These are phyloP conservation scores for Andrena chrysosceles DNA, from an alignment of 2,888 invertebrate genomes.

Conservation along the genomic window DNA sequence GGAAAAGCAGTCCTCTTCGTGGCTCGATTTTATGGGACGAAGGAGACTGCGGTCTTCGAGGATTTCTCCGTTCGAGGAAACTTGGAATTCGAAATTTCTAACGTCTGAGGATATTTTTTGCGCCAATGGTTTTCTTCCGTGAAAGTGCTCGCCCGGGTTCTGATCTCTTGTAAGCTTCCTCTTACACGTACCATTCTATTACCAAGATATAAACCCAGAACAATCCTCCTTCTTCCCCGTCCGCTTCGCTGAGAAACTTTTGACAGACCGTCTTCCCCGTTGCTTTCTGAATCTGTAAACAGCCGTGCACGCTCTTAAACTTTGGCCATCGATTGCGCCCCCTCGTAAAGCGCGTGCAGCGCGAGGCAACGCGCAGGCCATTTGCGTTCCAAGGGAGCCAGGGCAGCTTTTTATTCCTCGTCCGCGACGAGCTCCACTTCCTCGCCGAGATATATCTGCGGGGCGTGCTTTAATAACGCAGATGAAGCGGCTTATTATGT, in stretches of 20 bases:
- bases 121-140: neutral
- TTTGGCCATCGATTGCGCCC: conserved; percentile 14
- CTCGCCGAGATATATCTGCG: conserved; percentile 22
- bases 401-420: conserved; percentile 34
- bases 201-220: neutral
- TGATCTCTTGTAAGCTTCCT: neutral
- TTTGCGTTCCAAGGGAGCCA: conserved; percentile 14
- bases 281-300: conserved; percentile 40
- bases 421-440: neutral
- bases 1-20: neutral
- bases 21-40: neutral
- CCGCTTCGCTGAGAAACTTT: conserved; percentile 5
- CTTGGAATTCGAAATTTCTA: neutral
- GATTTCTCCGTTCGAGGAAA: too few species aligned
- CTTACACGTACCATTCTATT: neutral
- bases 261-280: neutral
- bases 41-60: too few species aligned
- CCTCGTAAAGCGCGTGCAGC: neutral
- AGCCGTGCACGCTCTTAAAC: conserved; percentile 2
- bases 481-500: conserved; percentile 51
- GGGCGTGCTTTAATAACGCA: conserved; percentile 50
- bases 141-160: neutral
- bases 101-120: neutral
- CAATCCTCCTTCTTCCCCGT: neutral
- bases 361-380: neutral